These are phyloP conservation scores for Empidonax traillii DNA, from an alignment of 2,113 vertebrate species.

Conservation along the genomic window DNA sequence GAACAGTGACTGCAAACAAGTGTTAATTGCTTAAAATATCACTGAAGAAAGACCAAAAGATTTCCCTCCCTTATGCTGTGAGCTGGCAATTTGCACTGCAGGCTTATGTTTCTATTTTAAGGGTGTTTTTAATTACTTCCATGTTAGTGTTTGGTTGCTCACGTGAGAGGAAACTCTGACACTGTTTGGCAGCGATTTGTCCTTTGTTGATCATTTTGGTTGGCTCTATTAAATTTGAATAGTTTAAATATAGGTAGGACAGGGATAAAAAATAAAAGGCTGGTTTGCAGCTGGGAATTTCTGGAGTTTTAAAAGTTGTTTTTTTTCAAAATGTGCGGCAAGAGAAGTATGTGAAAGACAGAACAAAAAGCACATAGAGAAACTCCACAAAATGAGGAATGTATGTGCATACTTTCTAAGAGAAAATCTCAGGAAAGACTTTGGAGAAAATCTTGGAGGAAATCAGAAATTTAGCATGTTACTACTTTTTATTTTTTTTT, in stretches of 20 bases:
- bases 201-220: neutral
- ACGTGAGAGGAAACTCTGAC: neutral
- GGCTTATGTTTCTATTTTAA: neutral
- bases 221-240: neutral
- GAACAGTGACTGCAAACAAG: neutral
- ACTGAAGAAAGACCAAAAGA: neutral
- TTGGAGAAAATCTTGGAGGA: neutral
- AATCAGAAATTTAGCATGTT: neutral
- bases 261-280: neutral
- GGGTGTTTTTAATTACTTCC: slow-evolving; percentile 55
- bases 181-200: neutral
- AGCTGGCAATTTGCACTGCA: neutral
- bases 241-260: neutral
- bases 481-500: neutral
- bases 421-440: neutral
- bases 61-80: neutral
- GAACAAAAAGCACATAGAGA: neutral
- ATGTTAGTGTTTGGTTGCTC: neutral
- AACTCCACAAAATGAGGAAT: neutral
- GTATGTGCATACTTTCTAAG: neutral
- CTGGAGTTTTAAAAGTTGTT: neutral
- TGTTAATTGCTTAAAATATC: neutral
- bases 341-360: neutral
- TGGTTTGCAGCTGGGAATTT: neutral
- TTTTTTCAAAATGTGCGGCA: neutral